Base-by-base conservation (phyloP, 2,113 vertebrate genomes). In the Columba livia region DNA sequence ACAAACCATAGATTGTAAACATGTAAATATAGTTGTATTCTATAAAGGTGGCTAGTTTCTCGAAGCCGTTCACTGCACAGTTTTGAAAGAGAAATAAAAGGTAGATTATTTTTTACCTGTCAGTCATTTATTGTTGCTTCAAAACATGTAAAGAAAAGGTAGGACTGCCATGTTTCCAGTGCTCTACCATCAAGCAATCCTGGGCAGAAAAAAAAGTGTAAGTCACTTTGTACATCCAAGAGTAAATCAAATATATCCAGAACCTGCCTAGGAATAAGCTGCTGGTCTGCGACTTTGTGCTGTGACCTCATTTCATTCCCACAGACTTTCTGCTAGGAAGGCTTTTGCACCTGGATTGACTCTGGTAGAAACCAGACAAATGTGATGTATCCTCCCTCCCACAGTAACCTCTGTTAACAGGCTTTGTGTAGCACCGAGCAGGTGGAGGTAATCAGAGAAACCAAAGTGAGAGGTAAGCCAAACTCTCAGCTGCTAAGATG, bases 311-410 rank as follows among this genome's bases (percentile, higher is more conserved):
- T 58, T 51, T 34, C 26, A 69, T 72, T 25, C 15, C 21, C 64
- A 17, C 4, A 71, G 36, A 29, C 23, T 47, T 81, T 38, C 29
- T 51, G 8, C 9, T 42, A 12, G 11, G 5, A 58, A 40, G 11
- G 6, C 11, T 57, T 19, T 58, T 40, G 9, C 1, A 1, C 6
- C 9, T 0, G 0, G 16, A 16, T 66, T 65, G 38, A n/a, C 38
- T 54, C 12, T 9, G 4, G 3, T 3, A 40, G 67, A 65, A 79
- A 67, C 11, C 14, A 79, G 31, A 23, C 10, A 48, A 60, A 69
- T 5, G 9, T 29, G 18, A n/a, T 10, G 11, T 11, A 28, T 81
- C 51, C 8, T 21, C 13, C 29, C 7, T 74, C 78, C 61, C 64
- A 29, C 42, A 29, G 9, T 1, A 62, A 54, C 5, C 25, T 66